Evolutionary conservation across 2,888 invertebrate species (phyloP).

Genomic region (Heliconius erato): DNA sequence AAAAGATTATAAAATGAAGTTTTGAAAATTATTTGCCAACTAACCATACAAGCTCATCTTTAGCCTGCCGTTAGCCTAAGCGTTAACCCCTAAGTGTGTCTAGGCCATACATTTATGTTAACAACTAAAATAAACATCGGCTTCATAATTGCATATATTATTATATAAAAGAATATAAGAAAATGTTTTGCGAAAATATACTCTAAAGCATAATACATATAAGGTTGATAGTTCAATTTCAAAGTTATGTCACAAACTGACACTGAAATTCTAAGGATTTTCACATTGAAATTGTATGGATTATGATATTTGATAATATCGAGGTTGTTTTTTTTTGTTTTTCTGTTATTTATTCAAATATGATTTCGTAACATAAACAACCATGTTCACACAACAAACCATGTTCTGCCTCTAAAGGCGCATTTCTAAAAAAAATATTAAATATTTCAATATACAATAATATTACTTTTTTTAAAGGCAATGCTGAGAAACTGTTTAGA

Average conservation of each 20-base stretch:
- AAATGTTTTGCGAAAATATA: slow-evolving; percentile 1
- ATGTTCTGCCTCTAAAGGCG: no score
- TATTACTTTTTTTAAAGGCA: no score
- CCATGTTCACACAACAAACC: no score
- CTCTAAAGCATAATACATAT: neutral
- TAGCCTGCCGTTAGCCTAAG: slow-evolving; percentile 27
- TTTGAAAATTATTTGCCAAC: neutral
- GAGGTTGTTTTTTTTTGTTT: slow-evolving; percentile 6
- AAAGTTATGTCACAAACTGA: slow-evolving; percentile 20
- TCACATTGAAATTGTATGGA: slow-evolving; percentile 12
- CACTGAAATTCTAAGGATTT: slow-evolving; percentile 13
- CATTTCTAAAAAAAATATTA: no score
- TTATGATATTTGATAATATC: neutral
- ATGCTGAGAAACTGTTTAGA: no score
- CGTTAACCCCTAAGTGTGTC: slow-evolving; percentile 44
- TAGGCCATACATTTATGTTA: slow-evolving; percentile 43
- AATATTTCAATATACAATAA: no score
- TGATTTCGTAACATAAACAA: no score
- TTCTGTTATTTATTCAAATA: no score
- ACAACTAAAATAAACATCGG: slow-evolving; percentile 44
- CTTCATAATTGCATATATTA: slow-evolving; percentile 42
- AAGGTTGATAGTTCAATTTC: neutral
- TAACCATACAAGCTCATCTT: slow-evolving; percentile 2
- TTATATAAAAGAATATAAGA: slow-evolving; percentile 2
- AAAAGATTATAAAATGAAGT: neutral